Evolutionary conservation across 1,140 invertebrate genomes (phyloP), one percentile per base, ranked within the genome.

Genomic region (Daktulosphaira vitifoliae): DNA sequence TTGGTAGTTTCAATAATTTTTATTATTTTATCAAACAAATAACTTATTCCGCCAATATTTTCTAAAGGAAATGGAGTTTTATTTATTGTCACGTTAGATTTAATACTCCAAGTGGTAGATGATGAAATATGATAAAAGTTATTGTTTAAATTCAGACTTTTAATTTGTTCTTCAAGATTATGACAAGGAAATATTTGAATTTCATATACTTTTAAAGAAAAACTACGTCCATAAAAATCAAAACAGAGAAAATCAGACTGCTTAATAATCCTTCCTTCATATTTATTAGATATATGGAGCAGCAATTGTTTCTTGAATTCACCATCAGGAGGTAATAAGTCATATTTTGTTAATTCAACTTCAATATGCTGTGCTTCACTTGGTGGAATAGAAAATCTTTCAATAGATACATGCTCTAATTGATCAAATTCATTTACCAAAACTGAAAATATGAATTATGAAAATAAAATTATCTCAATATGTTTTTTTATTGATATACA

Each of bases 401-500:
- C 66, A 0, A 49, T n/a, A 2, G 48, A 38, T 3, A 56, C 15
- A 20, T 39, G 20, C 15, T 67, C 50, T 0, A 37, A 16, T 6
- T 29, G 16, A 5, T 49, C 23, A 8, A 65, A 23, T 48, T 65
- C 56, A 1, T 50, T 18, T 0, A 33, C 3, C 11, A 66, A 38
- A 0, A 65, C 25, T 53, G n/a, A 23, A 18, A 2, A 20, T 25
- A 1, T 2, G 33, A 56, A 64, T 16, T 20, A 22, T 18, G 46
- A 44, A 1, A 18, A 37, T 20, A 6, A 16, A 62, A 49, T 1
- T 20, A 25, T 23, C 16, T 8, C 22, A 3, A 52, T 22, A 66
- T 48, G 22, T 3, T 18, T 18, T 42, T 53, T 23, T 53, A 9
- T 53, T 52, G 66, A 37, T 26, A 42, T n/a, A 38, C 22, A 75